Evolutionary conservation across 2,888 invertebrate species (phyloP).

Genomic region (Melitaea athalia): DNA sequence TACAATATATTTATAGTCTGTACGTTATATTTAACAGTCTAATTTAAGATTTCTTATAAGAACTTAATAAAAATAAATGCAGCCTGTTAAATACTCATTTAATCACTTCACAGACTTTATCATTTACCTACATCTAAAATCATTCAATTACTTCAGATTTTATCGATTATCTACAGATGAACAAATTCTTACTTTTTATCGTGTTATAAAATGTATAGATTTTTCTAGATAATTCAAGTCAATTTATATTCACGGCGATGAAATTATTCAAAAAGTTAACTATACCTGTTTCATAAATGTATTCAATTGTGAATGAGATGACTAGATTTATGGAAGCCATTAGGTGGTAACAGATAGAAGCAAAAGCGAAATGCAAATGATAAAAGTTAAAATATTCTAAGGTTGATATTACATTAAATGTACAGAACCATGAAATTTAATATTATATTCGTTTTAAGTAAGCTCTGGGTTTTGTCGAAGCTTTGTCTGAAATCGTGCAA

Average conservation of each 20-base stretch:
- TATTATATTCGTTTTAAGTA: not conserved
- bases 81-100: no score
- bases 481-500: not conserved
- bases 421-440: not conserved
- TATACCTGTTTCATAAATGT: constrained; percentile 25
- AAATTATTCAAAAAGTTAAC: constrained; percentile 6
- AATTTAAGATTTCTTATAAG: no score
- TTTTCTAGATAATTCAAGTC: constrained; percentile 5
- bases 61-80: no score
- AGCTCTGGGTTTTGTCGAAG: not conserved
- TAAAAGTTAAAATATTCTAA: constrained; percentile 23
- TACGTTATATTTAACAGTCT: no score
- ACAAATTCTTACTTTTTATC: not conserved
- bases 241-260: constrained; percentile 3
- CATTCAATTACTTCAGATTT: no score
- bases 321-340: constrained; percentile 32
- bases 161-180: no score
- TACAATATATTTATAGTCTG: no score
- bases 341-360: constrained; percentile 26
- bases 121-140: no score
- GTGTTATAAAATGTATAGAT: not conserved
- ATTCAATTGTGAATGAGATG: constrained; percentile 35
- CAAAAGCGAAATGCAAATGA: constrained; percentile 32
- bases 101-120: no score
- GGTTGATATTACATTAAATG: constrained; percentile 7